Base-by-base conservation (phyloP, 2,113 vertebrate species). In the Amazona vittata region DNA sequence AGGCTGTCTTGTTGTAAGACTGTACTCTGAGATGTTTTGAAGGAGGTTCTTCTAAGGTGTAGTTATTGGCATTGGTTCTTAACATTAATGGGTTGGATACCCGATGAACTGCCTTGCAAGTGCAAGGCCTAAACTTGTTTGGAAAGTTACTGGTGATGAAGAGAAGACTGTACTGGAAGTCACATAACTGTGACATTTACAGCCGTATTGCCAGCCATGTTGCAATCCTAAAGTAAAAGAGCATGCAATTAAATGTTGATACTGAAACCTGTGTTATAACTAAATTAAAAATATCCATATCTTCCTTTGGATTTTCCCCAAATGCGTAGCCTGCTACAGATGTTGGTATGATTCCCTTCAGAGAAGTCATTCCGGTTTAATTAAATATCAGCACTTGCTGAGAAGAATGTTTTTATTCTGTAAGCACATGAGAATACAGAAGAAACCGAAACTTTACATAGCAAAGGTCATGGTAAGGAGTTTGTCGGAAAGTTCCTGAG, bases 371-470 rank as follows among this genome's bases (percentile, higher is more conserved):
- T 88, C 70, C 0, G 0, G 52, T 77, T 93, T 94, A 93, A 93
- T 89, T 95, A 86, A 95, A 64, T 86, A 88, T 53, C 53, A 50
- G 46, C 14, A 8, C 37, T 95, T 91, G 70, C 57, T 88, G 87
- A 87, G 62, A 50, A 71, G 60, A 86, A 37, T 89, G 37, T 93
- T 63, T 80, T 79, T 39, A 84, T 93, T 87, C 62, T 91, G 39
- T 82, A 85, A 39, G 53, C 77, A 50, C 5, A 12, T 46, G 67
- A 80, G 67, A 88, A 69, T 76, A 74, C 43, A 73, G 24, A 44
- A 93, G 84, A 96, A 95, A 46, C 25, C 19, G 63, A 79, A 87
- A 83, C 57, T 86, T 87, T 41, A 55, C 63, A 13, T 65, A 76
- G 84, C 37, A 73, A 57, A 81, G 80, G 46, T 63, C 73, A 20